Percentiles rank a stretch among this genome's conserved stretches.
phyloP scores from a whole-genome alignment of 2,113 vertebrate genomes.

The Microtus ochrogaster region DNA sequence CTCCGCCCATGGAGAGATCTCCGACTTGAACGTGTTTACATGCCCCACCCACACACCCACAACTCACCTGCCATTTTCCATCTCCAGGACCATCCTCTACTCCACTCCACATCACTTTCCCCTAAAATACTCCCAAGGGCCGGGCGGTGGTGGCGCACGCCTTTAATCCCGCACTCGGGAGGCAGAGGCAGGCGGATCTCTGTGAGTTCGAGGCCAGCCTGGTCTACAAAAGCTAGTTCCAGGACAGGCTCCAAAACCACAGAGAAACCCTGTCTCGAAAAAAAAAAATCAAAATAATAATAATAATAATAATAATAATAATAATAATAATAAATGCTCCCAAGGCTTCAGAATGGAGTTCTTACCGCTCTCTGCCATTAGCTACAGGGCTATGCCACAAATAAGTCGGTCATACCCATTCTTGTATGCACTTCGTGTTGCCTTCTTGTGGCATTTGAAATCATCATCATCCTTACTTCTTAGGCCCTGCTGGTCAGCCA shows the following conservation, averaged over 20 bases:
- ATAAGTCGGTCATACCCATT: background rate
- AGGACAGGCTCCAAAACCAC: no score
- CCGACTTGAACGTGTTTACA: background rate
- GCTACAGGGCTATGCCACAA: background rate
- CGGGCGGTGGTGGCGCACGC: no score
- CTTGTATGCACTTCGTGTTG: background rate
- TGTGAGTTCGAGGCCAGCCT: no score
- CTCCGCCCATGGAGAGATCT: background rate
- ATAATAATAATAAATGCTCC: background rate
- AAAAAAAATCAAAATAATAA: no score
- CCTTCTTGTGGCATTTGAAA: background rate
- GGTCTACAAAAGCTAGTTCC: no score
- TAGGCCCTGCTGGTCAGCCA: background rate
- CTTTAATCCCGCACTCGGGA: no score
- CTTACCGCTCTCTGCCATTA: background rate
- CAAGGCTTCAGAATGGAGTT: background rate
- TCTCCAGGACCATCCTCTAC: background rate
- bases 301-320: no score
- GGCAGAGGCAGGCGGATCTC: no score
- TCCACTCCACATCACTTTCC: background rate
- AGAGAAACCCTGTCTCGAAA: no score
- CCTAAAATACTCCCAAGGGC: fast-evolving
- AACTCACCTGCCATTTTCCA: background rate
- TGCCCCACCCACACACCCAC: background rate
- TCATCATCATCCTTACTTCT: background rate